Evolutionary conservation across 2,888 invertebrate species (phyloP).

Genomic region (Drepanosiphum platanoidis): DNA sequence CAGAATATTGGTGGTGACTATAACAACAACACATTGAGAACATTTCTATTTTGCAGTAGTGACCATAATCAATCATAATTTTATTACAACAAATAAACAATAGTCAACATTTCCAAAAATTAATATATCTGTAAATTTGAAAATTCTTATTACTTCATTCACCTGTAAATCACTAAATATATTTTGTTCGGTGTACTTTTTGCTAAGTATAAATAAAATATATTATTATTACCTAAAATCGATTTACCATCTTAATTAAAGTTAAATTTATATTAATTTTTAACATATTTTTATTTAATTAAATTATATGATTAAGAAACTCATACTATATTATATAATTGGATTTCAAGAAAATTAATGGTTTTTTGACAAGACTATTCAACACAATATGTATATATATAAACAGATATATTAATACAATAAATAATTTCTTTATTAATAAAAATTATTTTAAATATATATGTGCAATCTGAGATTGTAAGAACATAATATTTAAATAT

Average conservation of each 20-base stretch:
- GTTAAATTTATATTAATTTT: neutral
- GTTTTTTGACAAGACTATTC: too few species aligned
- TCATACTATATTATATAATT: neutral
- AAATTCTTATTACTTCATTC: slow-evolving; percentile 47
- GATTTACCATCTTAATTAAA: slow-evolving; percentile 12
- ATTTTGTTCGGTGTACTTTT: slow-evolving; percentile 54
- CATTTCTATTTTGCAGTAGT: slow-evolving; percentile 48
- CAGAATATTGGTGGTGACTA: slow-evolving; percentile 53
- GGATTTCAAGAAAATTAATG: neutral
- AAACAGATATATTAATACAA: too few species aligned
- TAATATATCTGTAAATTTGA: slow-evolving; percentile 43
- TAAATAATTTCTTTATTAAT: too few species aligned
- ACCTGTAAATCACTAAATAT: slow-evolving; percentile 53
- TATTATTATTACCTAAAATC: slow-evolving; percentile 33
- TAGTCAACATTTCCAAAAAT: slow-evolving; percentile 24
- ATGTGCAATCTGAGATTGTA: too few species aligned
- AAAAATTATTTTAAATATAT: too few species aligned
- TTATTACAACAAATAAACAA: slow-evolving; percentile 26
- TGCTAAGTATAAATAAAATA: slow-evolving; percentile 56
- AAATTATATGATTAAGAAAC: neutral
- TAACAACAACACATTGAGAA: slow-evolving; percentile 43
- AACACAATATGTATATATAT: too few species aligned
- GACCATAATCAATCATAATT: slow-evolving; percentile 47
- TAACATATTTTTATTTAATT: neutral
- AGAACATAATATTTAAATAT: too few species aligned